phyloP scores from a whole-genome alignment of 2,797 vertebrate species.

The Aplochiton taeniatus region DNA sequence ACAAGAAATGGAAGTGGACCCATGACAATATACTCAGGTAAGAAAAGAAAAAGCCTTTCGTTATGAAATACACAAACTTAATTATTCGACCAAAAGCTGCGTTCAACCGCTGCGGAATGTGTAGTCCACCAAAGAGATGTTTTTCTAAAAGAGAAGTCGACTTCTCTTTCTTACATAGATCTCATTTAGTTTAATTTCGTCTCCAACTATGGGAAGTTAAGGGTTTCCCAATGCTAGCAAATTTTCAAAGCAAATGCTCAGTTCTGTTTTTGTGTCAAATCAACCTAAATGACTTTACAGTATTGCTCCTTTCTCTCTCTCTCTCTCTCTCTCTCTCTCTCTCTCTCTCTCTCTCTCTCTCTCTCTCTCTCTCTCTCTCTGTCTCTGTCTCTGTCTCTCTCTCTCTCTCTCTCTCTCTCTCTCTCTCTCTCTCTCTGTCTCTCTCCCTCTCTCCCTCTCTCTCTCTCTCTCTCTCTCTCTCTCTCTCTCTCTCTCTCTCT shows the following conservation, averaged over 20 bases:
- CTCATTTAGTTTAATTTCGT: not conserved
- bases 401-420: constrained; percentile 23
- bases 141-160: not conserved
- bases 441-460: constrained; percentile 27
- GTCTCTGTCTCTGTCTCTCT: too few relatives aligned
- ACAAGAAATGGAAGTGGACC: constrained; percentile 90
- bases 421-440: constrained; percentile 67
- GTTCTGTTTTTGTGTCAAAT: too few relatives aligned
- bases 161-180: not conserved
- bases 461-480: constrained; percentile 23
- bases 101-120: not conserved
- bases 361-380: constrained; percentile 50
- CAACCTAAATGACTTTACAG: too few relatives aligned
- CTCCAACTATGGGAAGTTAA: not conserved
- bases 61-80: not conserved
- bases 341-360: constrained; percentile 27
- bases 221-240: too few relatives aligned
- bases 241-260: too few relatives aligned
- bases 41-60: not conserved
- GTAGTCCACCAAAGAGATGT: not conserved
- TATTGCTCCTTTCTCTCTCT: constrained; percentile 5
- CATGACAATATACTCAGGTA: constrained; percentile 88
- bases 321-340: constrained; percentile 23
- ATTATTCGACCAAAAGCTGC: too few relatives aligned
- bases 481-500: constrained; percentile 27